Evolutionary conservation across 2,113 vertebrate genomes (phyloP).

Genomic region (Phyllostomus discolor): DNA sequence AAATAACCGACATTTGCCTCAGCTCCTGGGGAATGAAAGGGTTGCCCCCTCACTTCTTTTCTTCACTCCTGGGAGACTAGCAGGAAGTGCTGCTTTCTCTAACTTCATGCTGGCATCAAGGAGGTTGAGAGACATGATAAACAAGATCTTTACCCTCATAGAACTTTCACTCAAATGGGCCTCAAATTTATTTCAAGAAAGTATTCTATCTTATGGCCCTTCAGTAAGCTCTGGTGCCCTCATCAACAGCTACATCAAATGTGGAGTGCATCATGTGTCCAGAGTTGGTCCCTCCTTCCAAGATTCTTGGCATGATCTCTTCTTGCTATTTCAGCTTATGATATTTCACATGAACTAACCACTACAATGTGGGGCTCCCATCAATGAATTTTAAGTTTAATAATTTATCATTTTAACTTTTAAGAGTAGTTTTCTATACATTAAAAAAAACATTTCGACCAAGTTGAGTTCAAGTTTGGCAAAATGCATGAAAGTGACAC

Average conservation of each 20-base stretch:
- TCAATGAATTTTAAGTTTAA: conserved; percentile 27
- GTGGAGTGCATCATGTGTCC: background rate
- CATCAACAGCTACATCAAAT: background rate
- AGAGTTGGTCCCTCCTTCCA: background rate
- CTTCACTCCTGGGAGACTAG: background rate
- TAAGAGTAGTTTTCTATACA: background rate
- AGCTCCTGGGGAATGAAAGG: background rate
- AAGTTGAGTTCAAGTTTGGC: background rate
- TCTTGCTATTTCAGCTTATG: background rate
- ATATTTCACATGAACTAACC: background rate
- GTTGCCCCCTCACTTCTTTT: background rate
- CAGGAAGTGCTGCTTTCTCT: background rate
- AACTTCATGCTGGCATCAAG: background rate
- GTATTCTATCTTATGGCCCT: background rate
- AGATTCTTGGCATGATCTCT: background rate
- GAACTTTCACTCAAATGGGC: background rate
- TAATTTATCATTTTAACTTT: conserved; percentile 45
- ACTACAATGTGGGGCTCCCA: background rate
- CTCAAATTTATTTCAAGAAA: background rate
- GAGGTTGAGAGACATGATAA: background rate
- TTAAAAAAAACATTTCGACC: background rate
- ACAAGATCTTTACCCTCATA: background rate
- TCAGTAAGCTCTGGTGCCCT: background rate
- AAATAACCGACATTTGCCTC: background rate
- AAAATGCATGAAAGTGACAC: conserved; percentile 39